Evolutionary conservation across 2,797 vertebrate genomes (phyloP).

Genomic region (Melanotaenia boesemani): DNA sequence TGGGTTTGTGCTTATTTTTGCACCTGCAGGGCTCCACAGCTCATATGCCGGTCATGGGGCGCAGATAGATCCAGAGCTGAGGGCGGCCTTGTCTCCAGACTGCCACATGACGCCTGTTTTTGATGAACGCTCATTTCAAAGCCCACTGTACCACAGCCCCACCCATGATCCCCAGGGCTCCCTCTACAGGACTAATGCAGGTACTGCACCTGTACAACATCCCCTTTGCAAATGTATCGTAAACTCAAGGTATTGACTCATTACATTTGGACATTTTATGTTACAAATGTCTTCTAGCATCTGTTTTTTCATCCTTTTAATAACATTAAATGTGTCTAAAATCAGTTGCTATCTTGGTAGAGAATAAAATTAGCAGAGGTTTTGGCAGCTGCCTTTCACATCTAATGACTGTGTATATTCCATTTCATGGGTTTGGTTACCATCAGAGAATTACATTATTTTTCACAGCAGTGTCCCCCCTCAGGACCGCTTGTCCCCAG

Average conservation of each 20-base stretch:
- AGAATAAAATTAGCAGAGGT: not conserved
- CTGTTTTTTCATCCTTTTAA: not conserved
- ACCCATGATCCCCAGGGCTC: constrained; percentile 86
- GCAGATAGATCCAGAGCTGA: constrained; percentile 91
- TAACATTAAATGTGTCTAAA: not conserved
- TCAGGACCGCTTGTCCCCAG: not conserved
- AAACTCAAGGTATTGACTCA: not conserved
- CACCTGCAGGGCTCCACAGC: constrained; percentile 89
- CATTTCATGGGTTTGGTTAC: not conserved
- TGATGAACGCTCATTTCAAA: constrained; percentile 94
- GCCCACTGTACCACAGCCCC: constrained; percentile 93
- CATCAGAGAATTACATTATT: not conserved
- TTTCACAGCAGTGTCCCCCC: not conserved
- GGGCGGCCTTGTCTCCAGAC: constrained; percentile 90
- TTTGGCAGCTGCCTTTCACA: not conserved
- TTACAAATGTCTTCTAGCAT: not conserved
- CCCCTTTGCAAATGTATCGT: not conserved
- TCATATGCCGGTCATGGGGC: constrained; percentile 92
- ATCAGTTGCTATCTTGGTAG: not conserved
- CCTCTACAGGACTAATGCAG: constrained; percentile 87
- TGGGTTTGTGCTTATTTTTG: not conserved
- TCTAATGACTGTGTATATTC: not conserved
- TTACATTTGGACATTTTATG: not conserved
- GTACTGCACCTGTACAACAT: constrained; percentile 62
- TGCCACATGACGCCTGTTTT: constrained; percentile 95